Conservation (phyloP, 2,797 vertebrate genomes). For the Xenopus petersii region DNA sequence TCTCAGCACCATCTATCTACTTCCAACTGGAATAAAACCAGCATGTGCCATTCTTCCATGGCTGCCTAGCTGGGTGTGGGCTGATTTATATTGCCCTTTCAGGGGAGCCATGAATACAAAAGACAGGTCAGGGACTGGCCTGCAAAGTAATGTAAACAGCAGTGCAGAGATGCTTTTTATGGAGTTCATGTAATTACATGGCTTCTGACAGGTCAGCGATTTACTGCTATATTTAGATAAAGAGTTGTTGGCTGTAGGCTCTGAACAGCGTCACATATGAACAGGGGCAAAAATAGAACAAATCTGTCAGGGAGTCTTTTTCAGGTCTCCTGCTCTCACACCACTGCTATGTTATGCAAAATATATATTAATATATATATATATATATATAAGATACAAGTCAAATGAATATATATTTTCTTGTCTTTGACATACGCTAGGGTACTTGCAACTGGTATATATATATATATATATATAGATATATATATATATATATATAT, state of each 20-base stretch:
- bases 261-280: slow-evolving; percentile 35
- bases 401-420: too few relatives aligned
- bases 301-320: too few relatives aligned
- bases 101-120: slow-evolving; percentile 63
- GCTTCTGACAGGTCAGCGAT: slow-evolving; percentile 80
- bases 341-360: too few relatives aligned
- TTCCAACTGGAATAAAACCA: slow-evolving; percentile 14
- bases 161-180: slow-evolving; percentile 80
- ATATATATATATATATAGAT: too few relatives aligned
- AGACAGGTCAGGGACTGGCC: slow-evolving; percentile 78
- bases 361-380: too few relatives aligned
- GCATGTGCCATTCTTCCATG: slow-evolving; percentile 50
- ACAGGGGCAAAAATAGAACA: slow-evolving; percentile 3
- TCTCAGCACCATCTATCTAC: slow-evolving; percentile 20
- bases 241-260: slow-evolving; percentile 54
- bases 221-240: slow-evolving; percentile 94
- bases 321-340: too few relatives aligned
- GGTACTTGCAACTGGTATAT: too few relatives aligned
- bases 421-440: too few relatives aligned
- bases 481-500: too few relatives aligned
- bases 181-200: slow-evolving; percentile 80
- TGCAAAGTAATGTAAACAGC: slow-evolving; percentile 78
- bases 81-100: slow-evolving; percentile 65
- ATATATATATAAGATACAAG: too few relatives aligned
- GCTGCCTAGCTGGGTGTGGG: slow-evolving; percentile 39